Conservation (phyloP, 2,888 invertebrate species). For the Acrobasis repandana region DNA sequence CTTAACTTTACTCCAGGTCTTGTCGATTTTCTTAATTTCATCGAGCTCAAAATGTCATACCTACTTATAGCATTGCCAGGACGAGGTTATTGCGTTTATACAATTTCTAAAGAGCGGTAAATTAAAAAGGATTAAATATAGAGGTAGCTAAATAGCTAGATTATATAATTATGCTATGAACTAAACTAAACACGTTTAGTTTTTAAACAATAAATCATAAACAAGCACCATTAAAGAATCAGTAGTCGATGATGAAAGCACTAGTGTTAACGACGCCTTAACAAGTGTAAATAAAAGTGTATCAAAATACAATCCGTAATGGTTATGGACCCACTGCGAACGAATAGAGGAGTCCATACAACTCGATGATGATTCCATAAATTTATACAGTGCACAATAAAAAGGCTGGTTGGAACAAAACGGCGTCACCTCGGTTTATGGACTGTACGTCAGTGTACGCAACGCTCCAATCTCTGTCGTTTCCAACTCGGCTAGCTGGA, state of each 20-base stretch:
- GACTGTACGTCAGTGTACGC: conserved; percentile 55
- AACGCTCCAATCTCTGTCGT: conserved; percentile 61
- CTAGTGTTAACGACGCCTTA: conserved; percentile 45
- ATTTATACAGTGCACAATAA: conserved; percentile 81
- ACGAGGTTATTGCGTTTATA: too few species aligned
- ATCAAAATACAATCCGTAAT: conserved; percentile 76
- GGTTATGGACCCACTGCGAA: conserved; percentile 73
- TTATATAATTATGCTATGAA: too few species aligned
- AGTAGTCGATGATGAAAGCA: conserved; percentile 21
- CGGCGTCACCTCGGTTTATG: conserved; percentile 75
- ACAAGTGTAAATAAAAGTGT: conserved; percentile 71
- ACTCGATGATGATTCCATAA: conserved; percentile 81
- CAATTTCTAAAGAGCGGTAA: too few species aligned
- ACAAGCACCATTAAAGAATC: conserved; percentile 7
- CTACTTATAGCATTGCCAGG: too few species aligned
- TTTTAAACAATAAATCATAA: background rate
- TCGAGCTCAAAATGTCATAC: too few species aligned
- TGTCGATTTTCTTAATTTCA: too few species aligned
- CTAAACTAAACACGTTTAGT: too few species aligned
- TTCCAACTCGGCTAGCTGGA: conserved; percentile 45
- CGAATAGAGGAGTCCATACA: conserved; percentile 77
- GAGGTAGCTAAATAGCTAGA: too few species aligned
- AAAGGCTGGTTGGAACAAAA: conserved; percentile 74
- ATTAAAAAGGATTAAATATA: too few species aligned
- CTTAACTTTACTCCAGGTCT: too few species aligned